Evolutionary conservation across 2,888 invertebrate genomes (phyloP).

Genomic region (Pachymerium ferrugineum): DNA sequence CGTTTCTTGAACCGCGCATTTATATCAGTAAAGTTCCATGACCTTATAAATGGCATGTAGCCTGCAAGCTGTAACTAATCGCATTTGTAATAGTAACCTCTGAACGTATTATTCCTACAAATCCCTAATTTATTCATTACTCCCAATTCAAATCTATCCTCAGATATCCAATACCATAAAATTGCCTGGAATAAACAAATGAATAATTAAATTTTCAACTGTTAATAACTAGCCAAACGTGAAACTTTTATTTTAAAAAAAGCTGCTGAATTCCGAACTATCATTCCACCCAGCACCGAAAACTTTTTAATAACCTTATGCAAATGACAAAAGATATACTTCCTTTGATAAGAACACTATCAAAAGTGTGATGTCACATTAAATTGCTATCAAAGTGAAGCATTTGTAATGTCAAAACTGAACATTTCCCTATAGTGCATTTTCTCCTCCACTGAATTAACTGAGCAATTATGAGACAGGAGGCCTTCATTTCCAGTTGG

Average conservation of each 20-base stretch:
- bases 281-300: not conserved
- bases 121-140: not conserved
- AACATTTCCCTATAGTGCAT: slow-evolving; percentile 25
- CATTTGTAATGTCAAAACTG: slow-evolving; percentile 22
- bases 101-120: not conserved
- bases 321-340: slow-evolving; percentile 27
- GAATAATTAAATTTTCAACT: not conserved
- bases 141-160: not conserved
- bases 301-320: slow-evolving; percentile 21
- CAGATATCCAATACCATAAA: not conserved
- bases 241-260: not conserved
- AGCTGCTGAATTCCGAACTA: not conserved
- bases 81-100: not conserved
- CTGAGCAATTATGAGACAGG: slow-evolving; percentile 27
- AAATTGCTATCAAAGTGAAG: slow-evolving; percentile 22
- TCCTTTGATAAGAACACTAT: slow-evolving; percentile 24
- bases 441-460: slow-evolving; percentile 23
- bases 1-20: too few species aligned
- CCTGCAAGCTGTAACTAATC: not conserved
- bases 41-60: not conserved
- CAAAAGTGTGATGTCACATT: slow-evolving; percentile 27
- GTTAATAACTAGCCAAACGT: not conserved
- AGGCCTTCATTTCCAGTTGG: slow-evolving; percentile 19
- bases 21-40: too few species aligned
- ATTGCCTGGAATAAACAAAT: not conserved